A percentile compares a stretch with the other conserved stretches of the same genome.
These are phyloP conservation scores for Onychomys torridus DNA, from an alignment of 2,797 vertebrate species.

Conservation along the genomic window DNA sequence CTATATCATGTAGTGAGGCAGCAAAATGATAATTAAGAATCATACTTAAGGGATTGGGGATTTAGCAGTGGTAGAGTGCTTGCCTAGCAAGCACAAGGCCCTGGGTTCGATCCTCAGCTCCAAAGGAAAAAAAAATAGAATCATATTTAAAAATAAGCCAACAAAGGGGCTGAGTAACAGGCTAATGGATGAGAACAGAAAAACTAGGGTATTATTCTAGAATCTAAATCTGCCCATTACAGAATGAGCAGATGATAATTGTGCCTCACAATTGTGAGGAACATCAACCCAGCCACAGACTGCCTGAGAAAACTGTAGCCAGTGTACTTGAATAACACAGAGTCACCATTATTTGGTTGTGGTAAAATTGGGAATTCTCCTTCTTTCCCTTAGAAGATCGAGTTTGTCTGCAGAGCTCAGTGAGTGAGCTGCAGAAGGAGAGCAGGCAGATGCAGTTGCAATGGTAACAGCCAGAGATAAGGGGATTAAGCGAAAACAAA, in stretches of 20 bases:
- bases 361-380: not conserved
- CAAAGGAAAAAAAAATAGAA: no score
- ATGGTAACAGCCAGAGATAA: constrained; percentile 75
- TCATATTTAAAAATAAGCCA: constrained; percentile 39
- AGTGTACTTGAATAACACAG: not conserved
- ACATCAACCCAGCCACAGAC: not conserved
- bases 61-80: no score
- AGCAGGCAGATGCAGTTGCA: constrained; percentile 18
- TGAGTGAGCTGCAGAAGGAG: not conserved
- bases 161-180: not conserved
- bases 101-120: no score
- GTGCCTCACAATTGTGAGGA: not conserved
- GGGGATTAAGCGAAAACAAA: constrained; percentile 77
- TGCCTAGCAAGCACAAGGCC: no score
- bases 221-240: not conserved
- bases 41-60: no score
- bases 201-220: not conserved
- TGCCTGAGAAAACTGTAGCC: not conserved
- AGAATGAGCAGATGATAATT: not conserved
- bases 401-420: not conserved
- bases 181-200: not conserved
- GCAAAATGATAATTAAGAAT: constrained; percentile 12
- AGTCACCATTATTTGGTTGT: not conserved
- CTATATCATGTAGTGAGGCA: not conserved
- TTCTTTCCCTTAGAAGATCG: not conserved